Evolutionary conservation across 2,113 vertebrate species (phyloP).

Genomic region (Ochotona curzoniae): DNA sequence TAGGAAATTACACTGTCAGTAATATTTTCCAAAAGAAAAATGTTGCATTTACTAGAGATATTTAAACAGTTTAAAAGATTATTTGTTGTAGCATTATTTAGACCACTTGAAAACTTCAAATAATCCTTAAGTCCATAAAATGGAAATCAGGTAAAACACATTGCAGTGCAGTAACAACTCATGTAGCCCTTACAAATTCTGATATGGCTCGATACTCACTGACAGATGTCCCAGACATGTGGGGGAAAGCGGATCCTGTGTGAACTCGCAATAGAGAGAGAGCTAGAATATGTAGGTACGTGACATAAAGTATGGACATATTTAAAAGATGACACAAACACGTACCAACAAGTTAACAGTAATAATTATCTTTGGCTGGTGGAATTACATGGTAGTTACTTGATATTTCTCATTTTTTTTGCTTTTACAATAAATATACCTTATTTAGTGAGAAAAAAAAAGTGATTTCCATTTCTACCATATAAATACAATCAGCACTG

Average conservation of each 20-base stretch:
- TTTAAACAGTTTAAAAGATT: slow-evolving; percentile 31
- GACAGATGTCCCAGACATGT: not conserved
- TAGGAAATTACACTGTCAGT: not conserved
- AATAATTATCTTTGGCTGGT: not conserved
- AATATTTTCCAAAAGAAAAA: not conserved
- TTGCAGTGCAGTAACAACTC: not conserved
- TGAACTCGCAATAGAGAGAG: no score
- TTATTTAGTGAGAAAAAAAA: not conserved
- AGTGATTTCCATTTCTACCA: not conserved
- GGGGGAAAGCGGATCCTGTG: not conserved
- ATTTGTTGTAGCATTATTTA: not conserved
- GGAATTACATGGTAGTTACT: not conserved
- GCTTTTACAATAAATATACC: not conserved
- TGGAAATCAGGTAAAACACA: not conserved
- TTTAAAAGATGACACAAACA: not conserved
- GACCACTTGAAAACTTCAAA: not conserved
- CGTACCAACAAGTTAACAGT: not conserved
- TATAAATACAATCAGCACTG: not conserved
- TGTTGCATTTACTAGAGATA: not conserved
- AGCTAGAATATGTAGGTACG: no score
- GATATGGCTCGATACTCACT: not conserved
- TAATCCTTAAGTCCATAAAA: not conserved
- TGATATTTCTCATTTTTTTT: slow-evolving; percentile 2
- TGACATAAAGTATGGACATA: not conserved
- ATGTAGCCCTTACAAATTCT: not conserved